Evolutionary conservation across 2,888 invertebrate species (phyloP).

Genomic region (Gasteruption jaculator): DNA sequence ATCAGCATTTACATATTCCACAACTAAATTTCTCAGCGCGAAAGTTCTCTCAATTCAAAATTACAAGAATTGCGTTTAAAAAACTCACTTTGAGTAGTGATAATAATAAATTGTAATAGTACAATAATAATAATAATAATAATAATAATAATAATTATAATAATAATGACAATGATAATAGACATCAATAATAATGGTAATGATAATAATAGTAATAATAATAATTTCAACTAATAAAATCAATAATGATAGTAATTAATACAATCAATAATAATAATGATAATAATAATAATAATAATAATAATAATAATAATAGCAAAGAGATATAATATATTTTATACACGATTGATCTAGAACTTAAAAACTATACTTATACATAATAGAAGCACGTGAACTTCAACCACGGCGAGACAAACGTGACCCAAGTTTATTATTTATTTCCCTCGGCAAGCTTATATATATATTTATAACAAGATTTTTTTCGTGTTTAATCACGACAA

Average conservation of each 20-base stretch:
- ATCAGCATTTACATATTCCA: too few species aligned
- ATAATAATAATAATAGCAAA: conserved; percentile 25
- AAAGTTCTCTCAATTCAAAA: conserved; percentile 27
- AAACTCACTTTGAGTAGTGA: conserved; percentile 6
- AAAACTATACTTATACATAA: too few species aligned
- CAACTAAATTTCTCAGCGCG: too few species aligned
- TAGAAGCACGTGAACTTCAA: too few species aligned
- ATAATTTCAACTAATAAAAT: conserved; percentile 29
- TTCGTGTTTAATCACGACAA: too few species aligned
- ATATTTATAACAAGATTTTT: too few species aligned
- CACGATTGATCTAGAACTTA: conserved; percentile 39
- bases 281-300: conserved; percentile 28
- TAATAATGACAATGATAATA: conserved; percentile 29
- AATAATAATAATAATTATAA: conserved; percentile 27
- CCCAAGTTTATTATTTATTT: too few species aligned
- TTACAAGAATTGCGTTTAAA: conserved; percentile 14
- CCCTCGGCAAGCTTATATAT: too few species aligned
- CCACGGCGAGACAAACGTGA: too few species aligned
- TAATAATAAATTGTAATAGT: conserved; percentile 24
- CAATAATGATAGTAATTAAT: conserved; percentile 29
- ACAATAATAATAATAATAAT: conserved; percentile 26
- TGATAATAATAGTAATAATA: conserved; percentile 27
- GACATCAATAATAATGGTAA: conserved; percentile 22
- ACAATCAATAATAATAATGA: conserved; percentile 34
- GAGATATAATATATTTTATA: conserved; percentile 47